phyloP scores from a whole-genome alignment of 2,113 vertebrate genomes.

The Isurus oxyrinchus region DNA sequence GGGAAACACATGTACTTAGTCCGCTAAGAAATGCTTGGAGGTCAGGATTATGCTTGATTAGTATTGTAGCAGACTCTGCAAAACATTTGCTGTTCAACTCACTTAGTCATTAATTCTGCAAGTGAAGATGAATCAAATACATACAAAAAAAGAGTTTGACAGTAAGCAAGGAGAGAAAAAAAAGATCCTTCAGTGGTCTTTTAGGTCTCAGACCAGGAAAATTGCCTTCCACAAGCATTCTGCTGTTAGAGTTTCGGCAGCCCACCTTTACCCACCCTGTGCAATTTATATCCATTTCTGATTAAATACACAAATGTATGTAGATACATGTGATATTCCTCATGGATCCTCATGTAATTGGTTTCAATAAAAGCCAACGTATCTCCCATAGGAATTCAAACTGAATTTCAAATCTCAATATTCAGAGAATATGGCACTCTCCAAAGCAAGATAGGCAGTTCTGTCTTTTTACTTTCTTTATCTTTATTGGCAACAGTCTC shows the following conservation, averaged over 20 bases:
- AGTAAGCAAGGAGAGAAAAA: background rate
- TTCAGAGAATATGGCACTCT: background rate
- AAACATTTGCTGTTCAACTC: conserved; percentile 21
- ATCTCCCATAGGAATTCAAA: background rate
- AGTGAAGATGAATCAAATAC: conserved; percentile 9
- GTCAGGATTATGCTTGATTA: conserved; percentile 27
- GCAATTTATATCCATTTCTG: background rate
- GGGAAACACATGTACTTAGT: background rate
- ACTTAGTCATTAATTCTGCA: conserved; percentile 24
- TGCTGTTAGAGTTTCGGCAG: background rate
- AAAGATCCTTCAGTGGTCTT: background rate
- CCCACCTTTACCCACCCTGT: background rate
- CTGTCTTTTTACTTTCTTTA: background rate
- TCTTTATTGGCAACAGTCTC: background rate
- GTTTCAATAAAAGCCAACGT: background rate
- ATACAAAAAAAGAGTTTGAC: background rate
- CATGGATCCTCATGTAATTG: background rate
- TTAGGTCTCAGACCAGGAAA: background rate
- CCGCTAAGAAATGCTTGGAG: background rate
- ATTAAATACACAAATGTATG: background rate
- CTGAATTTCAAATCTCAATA: background rate
- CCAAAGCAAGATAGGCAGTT: background rate
- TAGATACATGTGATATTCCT: background rate
- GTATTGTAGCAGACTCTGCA: conserved; percentile 24
- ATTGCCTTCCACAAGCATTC: background rate